These are phyloP conservation scores for Acanthornis magna DNA, from an alignment of 2,797 vertebrate species.

Conservation along the genomic window DNA sequence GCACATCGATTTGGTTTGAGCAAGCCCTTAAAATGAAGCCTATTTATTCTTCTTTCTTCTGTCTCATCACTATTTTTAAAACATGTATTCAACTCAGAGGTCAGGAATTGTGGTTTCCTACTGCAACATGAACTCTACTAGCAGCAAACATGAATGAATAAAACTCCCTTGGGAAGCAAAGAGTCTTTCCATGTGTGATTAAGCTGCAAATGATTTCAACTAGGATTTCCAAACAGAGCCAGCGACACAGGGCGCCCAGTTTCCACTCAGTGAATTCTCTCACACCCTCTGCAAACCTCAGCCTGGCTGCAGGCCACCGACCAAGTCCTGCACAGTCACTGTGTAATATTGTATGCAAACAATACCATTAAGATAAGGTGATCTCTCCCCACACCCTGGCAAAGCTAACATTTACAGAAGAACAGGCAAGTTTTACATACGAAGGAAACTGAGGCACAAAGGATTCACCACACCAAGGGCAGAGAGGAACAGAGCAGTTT, in stretches of 20 bases:
- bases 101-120: neutral
- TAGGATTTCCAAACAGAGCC: neutral
- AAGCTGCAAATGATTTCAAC: neutral
- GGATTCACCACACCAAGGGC: neutral
- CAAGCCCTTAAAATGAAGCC: neutral
- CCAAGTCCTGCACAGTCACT: neutral
- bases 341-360: neutral
- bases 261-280: neutral
- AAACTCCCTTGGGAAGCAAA: neutral
- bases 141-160: slow-evolving; percentile 26
- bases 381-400: neutral
- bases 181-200: neutral
- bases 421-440: neutral
- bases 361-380: neutral
- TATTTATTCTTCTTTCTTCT: slow-evolving; percentile 2
- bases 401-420: neutral
- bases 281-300: neutral
- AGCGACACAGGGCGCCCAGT: neutral
- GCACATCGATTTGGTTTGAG: neutral
- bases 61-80: slow-evolving; percentile 9
- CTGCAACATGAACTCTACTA: neutral
- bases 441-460: slow-evolving; percentile 2
- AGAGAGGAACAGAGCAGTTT: neutral
- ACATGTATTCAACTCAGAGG: neutral
- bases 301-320: neutral